These are phyloP conservation scores for Brachionus rotundiformis DNA, from an alignment of 1,140 invertebrate genomes.

Conservation along the genomic window DNA sequence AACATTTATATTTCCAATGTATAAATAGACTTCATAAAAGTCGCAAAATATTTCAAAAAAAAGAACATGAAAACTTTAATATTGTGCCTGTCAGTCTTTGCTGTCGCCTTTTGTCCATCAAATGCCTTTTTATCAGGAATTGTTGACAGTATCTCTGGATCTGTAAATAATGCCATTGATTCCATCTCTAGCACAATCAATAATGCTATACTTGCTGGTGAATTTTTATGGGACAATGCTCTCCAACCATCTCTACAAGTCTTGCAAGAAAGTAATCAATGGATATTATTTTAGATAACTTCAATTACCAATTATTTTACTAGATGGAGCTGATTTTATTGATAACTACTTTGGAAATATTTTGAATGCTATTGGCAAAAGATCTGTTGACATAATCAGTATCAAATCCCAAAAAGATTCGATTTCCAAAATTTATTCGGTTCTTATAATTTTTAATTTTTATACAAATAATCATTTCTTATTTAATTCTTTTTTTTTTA, in stretches of 20 bases:
- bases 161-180: neutral
- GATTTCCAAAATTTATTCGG: neutral
- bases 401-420: neutral
- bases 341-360: constrained; percentile 47
- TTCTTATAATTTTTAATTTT: neutral
- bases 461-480: neutral
- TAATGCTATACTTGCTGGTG: constrained; percentile 23
- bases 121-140: constrained; percentile 3
- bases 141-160: neutral
- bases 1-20: neutral
- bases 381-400: neutral
- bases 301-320: neutral
- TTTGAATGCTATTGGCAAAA: constrained; percentile 42
- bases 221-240: constrained; percentile 52
- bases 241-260: constrained; percentile 43
- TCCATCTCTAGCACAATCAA: constrained; percentile 34
- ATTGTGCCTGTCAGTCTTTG: neutral
- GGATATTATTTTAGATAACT: neutral
- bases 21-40: neutral
- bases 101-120: neutral
- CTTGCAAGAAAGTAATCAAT: constrained; percentile 27
- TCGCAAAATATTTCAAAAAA: neutral
- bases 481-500: neutral
- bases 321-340: constrained; percentile 26
- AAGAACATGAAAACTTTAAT: constrained; percentile 37